Conservation (phyloP, 1,140 invertebrate species). For the Macrobrachium nipponense region DNA sequence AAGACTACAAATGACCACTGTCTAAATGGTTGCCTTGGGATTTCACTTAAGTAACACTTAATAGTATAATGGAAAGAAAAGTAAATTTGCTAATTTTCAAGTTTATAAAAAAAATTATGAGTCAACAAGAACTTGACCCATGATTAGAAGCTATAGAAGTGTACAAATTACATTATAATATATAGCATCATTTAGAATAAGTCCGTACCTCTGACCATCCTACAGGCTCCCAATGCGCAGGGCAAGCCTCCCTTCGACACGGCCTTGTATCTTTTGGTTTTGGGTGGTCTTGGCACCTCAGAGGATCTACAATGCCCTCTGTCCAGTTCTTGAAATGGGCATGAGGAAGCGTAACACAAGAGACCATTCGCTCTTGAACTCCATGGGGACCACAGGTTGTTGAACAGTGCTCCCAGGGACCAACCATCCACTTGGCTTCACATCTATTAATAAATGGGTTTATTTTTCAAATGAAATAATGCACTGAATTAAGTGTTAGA, state of each 20-base stretch:
- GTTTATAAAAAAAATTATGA: too few relatives aligned
- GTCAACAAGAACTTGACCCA: too few relatives aligned
- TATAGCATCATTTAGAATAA: constrained; percentile 31
- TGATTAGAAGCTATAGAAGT: too few relatives aligned
- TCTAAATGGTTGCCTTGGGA: too few relatives aligned
- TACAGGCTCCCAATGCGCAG: constrained; percentile 31
- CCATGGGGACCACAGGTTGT: constrained; percentile 75
- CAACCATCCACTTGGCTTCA: constrained; percentile 75
- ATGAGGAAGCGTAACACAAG: constrained; percentile 71
- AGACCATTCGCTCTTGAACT: constrained; percentile 74
- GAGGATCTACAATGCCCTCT: constrained; percentile 36
- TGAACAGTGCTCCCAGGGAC: constrained; percentile 77
- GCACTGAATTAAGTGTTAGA: not conserved
- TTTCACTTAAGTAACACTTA: too few relatives aligned
- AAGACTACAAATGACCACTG: too few relatives aligned
- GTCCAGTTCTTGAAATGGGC: constrained; percentile 29
- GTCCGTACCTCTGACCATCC: constrained; percentile 34
- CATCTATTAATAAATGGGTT: constrained; percentile 70
- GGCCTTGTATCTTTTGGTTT: constrained; percentile 11
- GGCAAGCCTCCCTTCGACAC: constrained; percentile 43
- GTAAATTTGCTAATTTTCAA: too few relatives aligned
- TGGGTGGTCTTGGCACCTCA: not conserved
- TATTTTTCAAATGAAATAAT: not conserved
- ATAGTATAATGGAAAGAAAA: too few relatives aligned
- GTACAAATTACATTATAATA: not conserved